These are phyloP conservation scores for Trichomalopsis sarcophagae DNA, from an alignment of 1,140 invertebrate species.

Conservation along the genomic window DNA sequence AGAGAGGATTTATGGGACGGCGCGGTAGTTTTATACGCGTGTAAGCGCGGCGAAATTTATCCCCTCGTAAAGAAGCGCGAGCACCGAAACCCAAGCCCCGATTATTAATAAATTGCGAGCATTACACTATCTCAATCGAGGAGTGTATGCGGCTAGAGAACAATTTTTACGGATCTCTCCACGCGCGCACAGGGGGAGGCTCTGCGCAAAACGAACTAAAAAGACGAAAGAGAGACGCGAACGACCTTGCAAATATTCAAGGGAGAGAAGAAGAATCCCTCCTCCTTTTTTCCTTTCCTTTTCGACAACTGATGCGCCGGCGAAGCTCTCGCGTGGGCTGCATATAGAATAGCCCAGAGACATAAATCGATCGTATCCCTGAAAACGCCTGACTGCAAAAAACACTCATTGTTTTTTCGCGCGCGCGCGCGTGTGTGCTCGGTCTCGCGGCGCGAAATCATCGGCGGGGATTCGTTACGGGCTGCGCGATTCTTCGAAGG, in stretches of 20 bases:
- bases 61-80: background rate
- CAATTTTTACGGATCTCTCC: background rate
- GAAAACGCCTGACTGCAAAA: background rate
- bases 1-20: background rate
- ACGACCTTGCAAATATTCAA: slow-evolving; percentile 32
- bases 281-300: background rate
- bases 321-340: slow-evolving; percentile 9
- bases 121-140: background rate
- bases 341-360: background rate
- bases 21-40: background rate
- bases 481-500: too few species aligned
- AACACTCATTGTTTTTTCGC: background rate
- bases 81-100: background rate
- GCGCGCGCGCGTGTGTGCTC: too few species aligned
- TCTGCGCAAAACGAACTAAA: background rate
- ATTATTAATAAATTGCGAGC: too few species aligned
- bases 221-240: background rate
- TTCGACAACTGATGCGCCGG: background rate
- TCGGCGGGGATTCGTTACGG: background rate
- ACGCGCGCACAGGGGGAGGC: background rate
- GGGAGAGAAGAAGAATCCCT: background rate
- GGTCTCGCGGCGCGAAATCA: background rate
- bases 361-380: slow-evolving; percentile 26
- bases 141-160: background rate
- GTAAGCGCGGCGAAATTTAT: background rate